These are phyloP conservation scores for Gila robusta DNA, from an alignment of 2,797 vertebrate species.

Conservation along the genomic window DNA sequence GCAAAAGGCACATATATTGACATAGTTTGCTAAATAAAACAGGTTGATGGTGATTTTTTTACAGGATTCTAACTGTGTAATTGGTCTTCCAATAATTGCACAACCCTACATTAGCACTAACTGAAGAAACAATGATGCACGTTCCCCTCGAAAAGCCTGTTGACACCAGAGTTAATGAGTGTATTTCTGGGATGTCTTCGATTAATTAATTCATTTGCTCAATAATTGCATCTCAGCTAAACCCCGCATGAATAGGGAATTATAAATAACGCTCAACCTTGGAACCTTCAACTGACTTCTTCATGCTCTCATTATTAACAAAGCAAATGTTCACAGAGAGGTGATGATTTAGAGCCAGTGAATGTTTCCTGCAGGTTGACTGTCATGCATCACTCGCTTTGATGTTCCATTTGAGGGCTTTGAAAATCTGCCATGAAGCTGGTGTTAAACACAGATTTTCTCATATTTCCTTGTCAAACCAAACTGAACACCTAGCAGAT, in stretches of 20 bases:
- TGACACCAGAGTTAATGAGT: conserved; percentile 41
- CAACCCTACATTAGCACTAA: not conserved
- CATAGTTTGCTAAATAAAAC: not conserved
- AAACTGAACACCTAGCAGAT: conserved; percentile 19
- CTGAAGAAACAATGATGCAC: conserved; percentile 6
- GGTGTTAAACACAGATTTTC: conserved; percentile 32
- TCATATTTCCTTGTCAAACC: conserved; percentile 34
- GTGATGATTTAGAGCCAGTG: conserved; percentile 15
- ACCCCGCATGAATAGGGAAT: not conserved
- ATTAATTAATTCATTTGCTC: conserved; percentile 37
- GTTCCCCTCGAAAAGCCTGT: conserved; percentile 13
- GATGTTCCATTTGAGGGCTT: conserved; percentile 15
- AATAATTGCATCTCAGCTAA: conserved; percentile 42
- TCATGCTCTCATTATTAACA: conserved; percentile 37
- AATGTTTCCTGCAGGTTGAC: conserved; percentile 15
- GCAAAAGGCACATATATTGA: not conserved
- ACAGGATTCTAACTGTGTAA: not conserved
- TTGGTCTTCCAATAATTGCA: conserved; percentile 19
- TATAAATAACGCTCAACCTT: conserved; percentile 36
- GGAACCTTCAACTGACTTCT: conserved; percentile 20
- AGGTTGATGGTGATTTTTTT: not conserved
- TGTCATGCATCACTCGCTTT: conserved; percentile 7
- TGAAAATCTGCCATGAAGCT: not conserved
- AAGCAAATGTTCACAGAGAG: not conserved
- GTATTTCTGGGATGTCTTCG: conserved; percentile 32